A percentile compares a stretch with the other conserved stretches of the same genome.
These are phyloP conservation scores for Rhabditoides inermis DNA, from an alignment of 2,888 invertebrate genomes.

Conservation along the genomic window DNA sequence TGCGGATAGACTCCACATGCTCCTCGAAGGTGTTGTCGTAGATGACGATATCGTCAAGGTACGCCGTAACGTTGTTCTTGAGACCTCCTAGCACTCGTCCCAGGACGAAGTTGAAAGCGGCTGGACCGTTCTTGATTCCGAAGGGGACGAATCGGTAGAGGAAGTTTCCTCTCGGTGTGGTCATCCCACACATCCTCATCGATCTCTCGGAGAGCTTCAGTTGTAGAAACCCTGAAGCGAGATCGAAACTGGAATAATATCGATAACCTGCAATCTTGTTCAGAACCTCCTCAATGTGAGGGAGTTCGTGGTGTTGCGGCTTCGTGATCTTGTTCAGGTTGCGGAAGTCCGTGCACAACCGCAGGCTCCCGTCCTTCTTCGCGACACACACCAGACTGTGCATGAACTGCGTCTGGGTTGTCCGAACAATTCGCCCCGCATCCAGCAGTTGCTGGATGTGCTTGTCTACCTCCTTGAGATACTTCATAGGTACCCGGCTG, in stretches of 20 bases:
- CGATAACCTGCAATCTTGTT: slow-evolving; percentile 6
- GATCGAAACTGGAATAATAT: slow-evolving; percentile 15
- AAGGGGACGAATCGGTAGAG: slow-evolving; percentile 10
- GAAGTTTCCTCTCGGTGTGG: slow-evolving; percentile 9
- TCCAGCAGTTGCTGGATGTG: no score
- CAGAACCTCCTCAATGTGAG: slow-evolving; percentile 17
- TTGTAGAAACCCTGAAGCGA: slow-evolving; percentile 19
- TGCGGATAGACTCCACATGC: slow-evolving; percentile 7
- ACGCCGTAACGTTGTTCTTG: slow-evolving; percentile 8
- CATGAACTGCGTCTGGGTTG: no score
- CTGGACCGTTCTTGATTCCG: slow-evolving; percentile 15
- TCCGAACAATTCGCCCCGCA: no score
- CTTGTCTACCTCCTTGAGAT: no score
- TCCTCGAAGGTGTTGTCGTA: slow-evolving; percentile 7
- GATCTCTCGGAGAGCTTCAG: slow-evolving; percentile 6
- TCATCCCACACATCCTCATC: slow-evolving; percentile 8
- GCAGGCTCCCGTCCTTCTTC: slow-evolving; percentile 27
- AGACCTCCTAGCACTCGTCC: slow-evolving; percentile 9
- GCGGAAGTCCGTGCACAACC: slow-evolving; percentile 29
- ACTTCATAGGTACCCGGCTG: no score
- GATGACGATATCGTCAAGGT: slow-evolving; percentile 20
- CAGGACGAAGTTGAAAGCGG: slow-evolving; percentile 12
- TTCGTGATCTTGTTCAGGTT: slow-evolving; percentile 18
- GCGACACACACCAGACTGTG: no score
- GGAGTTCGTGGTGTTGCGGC: slow-evolving; percentile 23